These are phyloP conservation scores for Pseudomyrmex concolor DNA, from an alignment of 1,140 invertebrate species.

Conservation along the genomic window DNA sequence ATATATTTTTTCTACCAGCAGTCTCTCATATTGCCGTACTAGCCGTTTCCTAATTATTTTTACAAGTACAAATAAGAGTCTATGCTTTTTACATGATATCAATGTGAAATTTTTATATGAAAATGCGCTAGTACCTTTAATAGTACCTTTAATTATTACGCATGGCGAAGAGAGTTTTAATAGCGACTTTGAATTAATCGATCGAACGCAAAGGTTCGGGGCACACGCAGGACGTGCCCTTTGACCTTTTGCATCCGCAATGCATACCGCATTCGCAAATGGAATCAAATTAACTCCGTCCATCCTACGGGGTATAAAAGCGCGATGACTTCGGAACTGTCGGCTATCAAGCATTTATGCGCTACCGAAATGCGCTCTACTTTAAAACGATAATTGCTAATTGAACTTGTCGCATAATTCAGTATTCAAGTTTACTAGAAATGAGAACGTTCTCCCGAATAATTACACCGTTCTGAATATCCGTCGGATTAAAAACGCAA, in stretches of 20 bases:
- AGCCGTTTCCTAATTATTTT: neutral
- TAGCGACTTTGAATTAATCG: slow-evolving; percentile 49
- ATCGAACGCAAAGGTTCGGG: slow-evolving; percentile 12
- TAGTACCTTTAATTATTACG: slow-evolving; percentile 46
- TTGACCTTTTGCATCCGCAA: slow-evolving; percentile 58
- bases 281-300: slow-evolving; percentile 54
- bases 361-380: slow-evolving; percentile 27
- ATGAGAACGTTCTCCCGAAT: slow-evolving; percentile 10
- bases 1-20: too few species aligned
- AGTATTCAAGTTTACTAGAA: slow-evolving; percentile 42
- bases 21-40: too few species aligned
- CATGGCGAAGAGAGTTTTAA: slow-evolving; percentile 19
- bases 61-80: neutral
- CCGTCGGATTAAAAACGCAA: neutral
- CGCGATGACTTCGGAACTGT: slow-evolving; percentile 55
- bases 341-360: slow-evolving; percentile 43
- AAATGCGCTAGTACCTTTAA: neutral
- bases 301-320: slow-evolving; percentile 48
- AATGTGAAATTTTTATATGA: slow-evolving; percentile 6
- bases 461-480: slow-evolving; percentile 37
- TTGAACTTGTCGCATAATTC: slow-evolving; percentile 52
- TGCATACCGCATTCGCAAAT: slow-evolving; percentile 53
- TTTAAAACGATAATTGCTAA: slow-evolving; percentile 55
- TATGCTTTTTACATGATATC: neutral
- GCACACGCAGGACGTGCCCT: slow-evolving; percentile 27